Evolutionary conservation across 2,888 invertebrate species (phyloP), one percentile per base, ranked within the genome.

Genomic region (Macaria notata): DNA sequence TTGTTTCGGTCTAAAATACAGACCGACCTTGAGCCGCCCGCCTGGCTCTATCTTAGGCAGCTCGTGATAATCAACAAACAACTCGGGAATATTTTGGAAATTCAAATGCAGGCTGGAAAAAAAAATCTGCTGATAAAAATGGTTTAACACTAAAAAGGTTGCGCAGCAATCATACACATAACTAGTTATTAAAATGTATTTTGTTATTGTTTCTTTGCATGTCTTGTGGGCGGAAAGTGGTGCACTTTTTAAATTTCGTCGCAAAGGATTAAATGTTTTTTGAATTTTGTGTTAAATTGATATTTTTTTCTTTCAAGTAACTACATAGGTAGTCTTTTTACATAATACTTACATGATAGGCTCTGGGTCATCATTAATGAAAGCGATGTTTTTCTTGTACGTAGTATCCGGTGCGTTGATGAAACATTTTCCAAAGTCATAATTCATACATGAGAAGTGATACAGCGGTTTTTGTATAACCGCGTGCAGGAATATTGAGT

Each of bases 401-500:
- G 89, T 86, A 0, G 76, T 61, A 41, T 85, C 86, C 7, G 88
- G 87, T 4, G 90, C 87, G 70, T 93, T 93, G 3, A 94, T 81
- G 63, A 95, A 93, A 71, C 94, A 94, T 60, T 92, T 92, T 4
- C 94, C 94, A 83, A 95, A 95, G 79, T 95, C 90, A 70, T 92
- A 92, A n/a, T 90, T 79, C 66, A 78, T 82, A 71, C 93, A 94
- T 4, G 94, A 94, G 75, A 95, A 95, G 69, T 92, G 91, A 63
- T 94, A 92, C 0, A 82, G 74, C 0, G 94, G 93, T 62, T 88
- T 92, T 63, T 92, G 88, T 43, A 94, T 93, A 45, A 89, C 86
- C 19, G 94, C 94, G 65, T 92, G 87, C 41, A 95, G 75, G 48
- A 86, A 81, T 55, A 95, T 86, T 39, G 75, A 82, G 72, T 94